These are phyloP conservation scores for Microctenopoma steveboyesi DNA, from an alignment of 2,797 vertebrate species.

Conservation along the genomic window DNA sequence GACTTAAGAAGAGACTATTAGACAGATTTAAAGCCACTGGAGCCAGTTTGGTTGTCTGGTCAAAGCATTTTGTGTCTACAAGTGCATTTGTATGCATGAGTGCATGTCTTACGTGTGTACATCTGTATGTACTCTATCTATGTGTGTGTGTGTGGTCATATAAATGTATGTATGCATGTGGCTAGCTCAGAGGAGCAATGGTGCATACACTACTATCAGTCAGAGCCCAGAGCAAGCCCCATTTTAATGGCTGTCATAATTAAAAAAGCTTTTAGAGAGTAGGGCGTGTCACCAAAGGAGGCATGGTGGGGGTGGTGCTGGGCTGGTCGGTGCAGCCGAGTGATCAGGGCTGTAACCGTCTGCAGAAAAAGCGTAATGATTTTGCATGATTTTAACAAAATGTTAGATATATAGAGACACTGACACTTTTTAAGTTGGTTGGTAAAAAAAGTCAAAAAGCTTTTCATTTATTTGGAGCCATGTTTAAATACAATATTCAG, in stretches of 20 bases:
- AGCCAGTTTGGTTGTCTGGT: slow-evolving; percentile 64
- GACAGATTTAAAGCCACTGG: slow-evolving; percentile 66
- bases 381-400: slow-evolving; percentile 21
- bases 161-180: slow-evolving; percentile 60
- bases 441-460: not conserved
- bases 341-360: slow-evolving; percentile 27
- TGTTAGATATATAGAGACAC: not conserved
- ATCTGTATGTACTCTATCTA: slow-evolving; percentile 11
- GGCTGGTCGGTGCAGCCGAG: slow-evolving; percentile 26
- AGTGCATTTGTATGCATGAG: slow-evolving; percentile 43
- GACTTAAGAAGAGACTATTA: slow-evolving; percentile 47
- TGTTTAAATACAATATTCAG: not conserved
- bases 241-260: slow-evolving; percentile 81
- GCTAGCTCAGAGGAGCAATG: slow-evolving; percentile 61
- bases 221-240: slow-evolving; percentile 58
- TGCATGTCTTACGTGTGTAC: slow-evolving; percentile 12
- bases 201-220: slow-evolving; percentile 59
- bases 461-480: not conserved
- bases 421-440: not conserved
- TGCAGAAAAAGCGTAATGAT: slow-evolving; percentile 2
- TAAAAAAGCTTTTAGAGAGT: slow-evolving; percentile 86
- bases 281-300: slow-evolving; percentile 70
- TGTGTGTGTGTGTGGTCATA: slow-evolving; percentile 38
- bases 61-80: slow-evolving; percentile 39
- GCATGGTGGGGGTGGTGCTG: slow-evolving; percentile 48